Evolutionary conservation across 2,888 invertebrate species (phyloP).

Genomic region (Agrotis ipsilon): DNA sequence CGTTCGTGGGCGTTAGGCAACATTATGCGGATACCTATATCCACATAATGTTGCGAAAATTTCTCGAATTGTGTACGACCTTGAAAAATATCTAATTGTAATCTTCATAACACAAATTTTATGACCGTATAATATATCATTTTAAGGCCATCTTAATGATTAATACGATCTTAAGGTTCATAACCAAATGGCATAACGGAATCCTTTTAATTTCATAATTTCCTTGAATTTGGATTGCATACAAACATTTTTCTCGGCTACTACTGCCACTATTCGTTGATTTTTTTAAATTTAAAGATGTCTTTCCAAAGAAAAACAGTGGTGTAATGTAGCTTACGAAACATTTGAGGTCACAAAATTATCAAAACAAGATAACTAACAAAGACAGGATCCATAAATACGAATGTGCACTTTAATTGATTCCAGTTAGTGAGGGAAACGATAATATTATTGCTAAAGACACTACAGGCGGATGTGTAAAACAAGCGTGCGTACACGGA

Average conservation of each 20-base stretch:
- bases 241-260: too few species aligned
- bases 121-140: slow-evolving; percentile 4
- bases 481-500: slow-evolving; percentile 52
- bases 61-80: neutral
- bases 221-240: too few species aligned
- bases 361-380: neutral
- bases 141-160: neutral
- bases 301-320: too few species aligned
- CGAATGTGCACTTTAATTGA: slow-evolving; percentile 23
- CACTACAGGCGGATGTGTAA: slow-evolving; percentile 70
- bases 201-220: too few species aligned
- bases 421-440: slow-evolving; percentile 39
- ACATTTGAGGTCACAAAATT: too few species aligned
- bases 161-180: neutral
- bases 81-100: slow-evolving; percentile 6
- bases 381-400: neutral
- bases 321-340: too few species aligned
- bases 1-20: slow-evolving; percentile 4
- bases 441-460: slow-evolving; percentile 63
- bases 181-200: too few species aligned
- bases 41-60: neutral
- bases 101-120: neutral
- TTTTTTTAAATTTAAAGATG: too few species aligned
- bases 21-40: too few species aligned
- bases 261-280: too few species aligned